Evolutionary conservation across 2,113 vertebrate genomes (phyloP), one percentile per base, ranked within the genome.

Genomic region (Thymallus thymallus): DNA sequence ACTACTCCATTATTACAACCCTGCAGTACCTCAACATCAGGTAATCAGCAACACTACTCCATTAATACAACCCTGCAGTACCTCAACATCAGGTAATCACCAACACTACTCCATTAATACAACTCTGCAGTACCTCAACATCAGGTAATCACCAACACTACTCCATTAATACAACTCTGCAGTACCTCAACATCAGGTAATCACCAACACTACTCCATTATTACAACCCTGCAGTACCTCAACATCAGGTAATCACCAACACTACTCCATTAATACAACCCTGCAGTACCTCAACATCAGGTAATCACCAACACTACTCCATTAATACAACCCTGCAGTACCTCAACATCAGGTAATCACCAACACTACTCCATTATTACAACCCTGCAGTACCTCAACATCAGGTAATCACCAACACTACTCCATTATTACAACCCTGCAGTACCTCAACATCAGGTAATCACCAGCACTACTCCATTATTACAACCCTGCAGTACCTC

Each of bases 141-240:
- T 68, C 7, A 68, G 64, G 29, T 16, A 32, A 51, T 16, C 68
- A 69, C 45, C 41, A 23, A 6, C 9, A 45, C 41, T 45, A 45
- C 9, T 90, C 80, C 55, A 93, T 98, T 96, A 95, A 91, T 45
- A 45, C 41, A 71, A 56, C n/a, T n/a, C n/a, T n/a, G n/a, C 93
- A 95, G 74, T 98, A 98, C 86, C 91, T 99, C 66, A 98, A 98
- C 69, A 71, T 92, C 80, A 92, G 92, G n/a, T n/a, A n/a, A n/a
- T n/a, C n/a, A n/a, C n/a, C n/a, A n/a, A n/a, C n/a, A n/a, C n/a
- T n/a, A n/a, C n/a, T n/a, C n/a, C n/a, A n/a, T n/a, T n/a, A n/a
- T n/a, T n/a, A n/a, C n/a, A n/a, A n/a, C n/a, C n/a, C n/a, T n/a
- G n/a, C n/a, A 41, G 35, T 41, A 41, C 35, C 35, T 41, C 35